Evolutionary conservation across 2,888 invertebrate genomes (phyloP).

Genomic region (Pristionchus maxplancki): DNA sequence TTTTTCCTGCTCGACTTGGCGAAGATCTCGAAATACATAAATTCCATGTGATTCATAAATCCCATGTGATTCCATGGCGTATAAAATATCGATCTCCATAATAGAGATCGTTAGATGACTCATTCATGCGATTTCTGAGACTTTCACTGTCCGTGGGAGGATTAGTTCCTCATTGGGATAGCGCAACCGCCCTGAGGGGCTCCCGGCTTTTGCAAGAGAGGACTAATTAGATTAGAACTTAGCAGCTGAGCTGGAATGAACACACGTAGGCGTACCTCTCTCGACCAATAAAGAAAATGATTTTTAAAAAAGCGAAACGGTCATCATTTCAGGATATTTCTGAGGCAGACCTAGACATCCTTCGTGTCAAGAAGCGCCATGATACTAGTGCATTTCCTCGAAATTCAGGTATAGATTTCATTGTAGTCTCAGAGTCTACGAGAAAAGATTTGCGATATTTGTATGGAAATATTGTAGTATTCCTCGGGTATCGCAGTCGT

Average conservation of each 20-base stretch:
- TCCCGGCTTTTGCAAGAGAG: constrained; percentile 28
- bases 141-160: background rate
- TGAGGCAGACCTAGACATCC: background rate
- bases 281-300: background rate
- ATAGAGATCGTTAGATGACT: background rate
- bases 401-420: background rate
- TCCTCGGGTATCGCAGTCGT: constrained; percentile 1
- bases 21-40: background rate
- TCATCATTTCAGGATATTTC: background rate
- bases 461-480: constrained; percentile 38
- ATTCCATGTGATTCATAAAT: background rate
- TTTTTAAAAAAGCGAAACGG: background rate
- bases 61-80: too few relatives aligned
- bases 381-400: background rate
- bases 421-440: background rate
- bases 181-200: background rate
- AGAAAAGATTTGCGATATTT: background rate
- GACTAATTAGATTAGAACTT: constrained; percentile 26
- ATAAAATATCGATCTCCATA: too few relatives aligned
- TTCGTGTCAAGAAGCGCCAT: background rate
- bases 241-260: constrained; percentile 10
- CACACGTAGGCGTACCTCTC: constrained; percentile 1
- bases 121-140: constrained; percentile 11
- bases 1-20: background rate
- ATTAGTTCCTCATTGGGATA: constrained; percentile 41